Base-by-base conservation (phyloP, 2,797 vertebrate genomes). In the Mus spretus region DNA sequence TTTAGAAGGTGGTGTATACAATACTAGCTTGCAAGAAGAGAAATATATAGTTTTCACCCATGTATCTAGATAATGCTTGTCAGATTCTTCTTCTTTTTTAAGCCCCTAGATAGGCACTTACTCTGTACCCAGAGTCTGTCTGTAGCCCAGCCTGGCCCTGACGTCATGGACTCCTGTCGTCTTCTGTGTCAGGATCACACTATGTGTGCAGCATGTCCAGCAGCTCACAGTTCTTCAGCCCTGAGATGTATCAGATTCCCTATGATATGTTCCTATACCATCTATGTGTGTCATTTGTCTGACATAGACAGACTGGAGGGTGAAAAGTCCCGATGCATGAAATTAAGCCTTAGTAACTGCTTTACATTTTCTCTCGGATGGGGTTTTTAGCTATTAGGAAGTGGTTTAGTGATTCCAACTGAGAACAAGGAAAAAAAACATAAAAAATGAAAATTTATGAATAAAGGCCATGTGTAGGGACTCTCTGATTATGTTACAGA, bases 371-470 rank as follows among this genome's bases (percentile, higher is more conserved):
- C 78, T 94, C 83, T 67, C 95, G 81, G 63, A 34, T 92, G 50
- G 97, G 47, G n/a, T 87, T 80, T 97, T 94, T 92, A 88, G 85
- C 55, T 93, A 85, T 59, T 13, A 63, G 34, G 13, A 96, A 87
- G 20, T 92, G 15, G 88, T 72, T 96, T 75, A 95, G 78, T 84
- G 17, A 65, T 50, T 63, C 63, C 40, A 67, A 86, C 1, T 79
- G n/a, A 96, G n/a, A 93, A 83, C 22, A 95, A 97, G 47, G 59
- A 94, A 91, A n/a, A n/a, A 94, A 91, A 47, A 80, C 34, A 4
- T 65, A 50, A 12, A 67, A 65, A 93, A 95, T 15, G 28, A 80
- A 74, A 77, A 82, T 86, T 26, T 91, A 17, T 86, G 44, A 9
- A 94, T 83, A 61, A 44, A 80, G 47, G 92, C 67, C 19, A 63